These are phyloP conservation scores for Epinotia bilunana DNA, from an alignment of 2,888 invertebrate species.

Conservation along the genomic window DNA sequence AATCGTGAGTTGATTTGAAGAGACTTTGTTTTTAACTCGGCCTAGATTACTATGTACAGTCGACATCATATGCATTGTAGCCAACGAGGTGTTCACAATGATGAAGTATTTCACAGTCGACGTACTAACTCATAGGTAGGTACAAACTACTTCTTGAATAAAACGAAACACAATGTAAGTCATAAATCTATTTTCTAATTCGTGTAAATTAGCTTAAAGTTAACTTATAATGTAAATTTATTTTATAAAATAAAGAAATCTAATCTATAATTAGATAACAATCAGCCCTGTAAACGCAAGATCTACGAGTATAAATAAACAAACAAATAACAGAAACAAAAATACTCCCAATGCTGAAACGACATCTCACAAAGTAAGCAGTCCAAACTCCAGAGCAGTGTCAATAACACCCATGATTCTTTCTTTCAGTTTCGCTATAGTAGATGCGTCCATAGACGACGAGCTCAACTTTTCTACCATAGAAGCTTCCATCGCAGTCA, in stretches of 20 bases:
- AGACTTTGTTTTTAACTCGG: neutral
- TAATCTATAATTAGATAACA: too few species aligned
- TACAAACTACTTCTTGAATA: too few species aligned
- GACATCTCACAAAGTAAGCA: slow-evolving; percentile 30
- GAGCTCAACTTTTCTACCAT: neutral
- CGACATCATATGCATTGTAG: too few species aligned
- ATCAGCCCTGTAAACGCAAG: neutral
- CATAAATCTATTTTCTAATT: too few species aligned
- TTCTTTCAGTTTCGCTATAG: slow-evolving; percentile 46
- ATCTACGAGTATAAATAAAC: neutral
- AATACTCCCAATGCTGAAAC: neutral
- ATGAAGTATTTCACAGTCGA: too few species aligned
- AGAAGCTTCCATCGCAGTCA: slow-evolving; percentile 7
- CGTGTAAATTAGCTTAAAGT: too few species aligned
- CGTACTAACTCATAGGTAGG: too few species aligned
- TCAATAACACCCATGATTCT: slow-evolving; percentile 54
- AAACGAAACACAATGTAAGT: too few species aligned
- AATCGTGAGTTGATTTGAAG: slow-evolving; percentile 1
- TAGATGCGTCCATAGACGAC: slow-evolving; percentile 42
- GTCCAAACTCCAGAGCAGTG: slow-evolving; percentile 51
- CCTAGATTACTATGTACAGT: too few species aligned
- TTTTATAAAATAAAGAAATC: too few species aligned
- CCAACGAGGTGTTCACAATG: too few species aligned
- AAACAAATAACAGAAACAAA: neutral
- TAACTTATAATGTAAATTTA: too few species aligned